Percentiles rank a stretch among this genome's conserved stretches.
Evolutionary conservation across 2,888 invertebrate genomes (phyloP).

Genomic region (Macrophya annulata): DNA sequence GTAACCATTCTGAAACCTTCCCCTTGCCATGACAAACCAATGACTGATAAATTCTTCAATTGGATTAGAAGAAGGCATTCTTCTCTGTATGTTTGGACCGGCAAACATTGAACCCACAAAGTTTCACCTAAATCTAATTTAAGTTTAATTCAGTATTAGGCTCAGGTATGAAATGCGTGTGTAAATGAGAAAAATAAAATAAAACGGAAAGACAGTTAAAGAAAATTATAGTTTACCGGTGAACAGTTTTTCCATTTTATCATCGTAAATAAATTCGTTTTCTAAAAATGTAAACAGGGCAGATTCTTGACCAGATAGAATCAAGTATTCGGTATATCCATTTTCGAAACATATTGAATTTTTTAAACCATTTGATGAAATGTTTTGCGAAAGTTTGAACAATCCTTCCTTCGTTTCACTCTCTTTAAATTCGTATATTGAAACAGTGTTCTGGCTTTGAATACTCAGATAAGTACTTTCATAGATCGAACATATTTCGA

Average conservation of each 20-base stretch:
- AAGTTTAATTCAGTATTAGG: neutral
- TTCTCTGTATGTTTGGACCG: conserved; percentile 78
- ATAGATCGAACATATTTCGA: conserved; percentile 66
- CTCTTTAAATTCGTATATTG: conserved; percentile 67
- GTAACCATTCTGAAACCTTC: conserved; percentile 63
- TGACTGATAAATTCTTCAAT: conserved; percentile 67
- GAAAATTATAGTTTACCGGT: conserved; percentile 62
- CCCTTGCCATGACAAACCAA: conserved; percentile 70
- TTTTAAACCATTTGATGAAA: conserved; percentile 64
- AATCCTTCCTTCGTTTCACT: conserved; percentile 58
- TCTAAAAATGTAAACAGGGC: conserved; percentile 66
- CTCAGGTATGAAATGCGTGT: neutral
- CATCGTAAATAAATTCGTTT: conserved; percentile 65
- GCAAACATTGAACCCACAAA: conserved; percentile 70
- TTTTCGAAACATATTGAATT: conserved; percentile 72
- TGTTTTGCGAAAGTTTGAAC: conserved; percentile 62
- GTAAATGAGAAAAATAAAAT: neutral
- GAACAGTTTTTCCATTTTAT: conserved; percentile 65
- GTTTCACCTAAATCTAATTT: conserved; percentile 67
- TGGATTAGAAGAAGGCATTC: conserved; percentile 79
- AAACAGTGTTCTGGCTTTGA: conserved; percentile 61
- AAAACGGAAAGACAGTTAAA: neutral
- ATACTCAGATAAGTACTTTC: conserved; percentile 63
- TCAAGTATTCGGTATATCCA: conserved; percentile 69
- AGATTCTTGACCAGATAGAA: conserved; percentile 67